A percentile compares a stretch with the other conserved stretches of the same genome.
Evolutionary conservation across 1,140 invertebrate species (phyloP).

Genomic region (Sarcophaga bullata): DNA sequence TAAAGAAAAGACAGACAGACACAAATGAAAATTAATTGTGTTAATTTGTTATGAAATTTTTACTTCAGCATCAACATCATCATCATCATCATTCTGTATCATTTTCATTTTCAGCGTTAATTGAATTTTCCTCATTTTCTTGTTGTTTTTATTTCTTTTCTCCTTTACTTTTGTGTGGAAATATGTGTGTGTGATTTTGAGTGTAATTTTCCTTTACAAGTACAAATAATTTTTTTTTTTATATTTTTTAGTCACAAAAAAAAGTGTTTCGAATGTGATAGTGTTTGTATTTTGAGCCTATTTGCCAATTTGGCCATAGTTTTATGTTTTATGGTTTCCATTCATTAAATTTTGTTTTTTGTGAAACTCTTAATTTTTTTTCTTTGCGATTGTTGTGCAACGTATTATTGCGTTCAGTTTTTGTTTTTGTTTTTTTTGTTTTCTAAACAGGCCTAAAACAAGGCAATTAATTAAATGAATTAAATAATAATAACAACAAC

Average conservation of each 20-base stretch:
- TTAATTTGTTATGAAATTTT: conserved; percentile 8
- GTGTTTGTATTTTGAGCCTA: not conserved
- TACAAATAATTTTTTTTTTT: too few species aligned
- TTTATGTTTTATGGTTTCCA: conserved; percentile 8
- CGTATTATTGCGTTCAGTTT: not conserved
- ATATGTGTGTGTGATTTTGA: too few species aligned
- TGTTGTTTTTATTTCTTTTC: not conserved
- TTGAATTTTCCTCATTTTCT: not conserved
- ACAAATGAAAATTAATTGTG: conserved; percentile 12
- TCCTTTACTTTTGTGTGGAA: not conserved
- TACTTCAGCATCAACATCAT: too few species aligned
- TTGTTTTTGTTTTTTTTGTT: not conserved
- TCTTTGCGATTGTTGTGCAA: not conserved
- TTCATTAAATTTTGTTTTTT: not conserved
- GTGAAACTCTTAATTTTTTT: not conserved
- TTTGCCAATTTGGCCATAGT: not conserved
- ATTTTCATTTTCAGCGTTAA: conserved; percentile 4
- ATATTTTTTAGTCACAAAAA: not conserved
- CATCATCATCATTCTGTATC: conserved; percentile 9
- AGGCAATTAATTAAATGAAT: not conserved
- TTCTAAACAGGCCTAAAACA: not conserved
- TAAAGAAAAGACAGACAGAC: not conserved
- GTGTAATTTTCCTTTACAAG: too few species aligned
- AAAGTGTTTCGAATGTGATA: not conserved
- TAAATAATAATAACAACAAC: not conserved